Evolutionary conservation across 2,888 invertebrate genomes (phyloP).

Genomic region (Cyclophora albipunctata): DNA sequence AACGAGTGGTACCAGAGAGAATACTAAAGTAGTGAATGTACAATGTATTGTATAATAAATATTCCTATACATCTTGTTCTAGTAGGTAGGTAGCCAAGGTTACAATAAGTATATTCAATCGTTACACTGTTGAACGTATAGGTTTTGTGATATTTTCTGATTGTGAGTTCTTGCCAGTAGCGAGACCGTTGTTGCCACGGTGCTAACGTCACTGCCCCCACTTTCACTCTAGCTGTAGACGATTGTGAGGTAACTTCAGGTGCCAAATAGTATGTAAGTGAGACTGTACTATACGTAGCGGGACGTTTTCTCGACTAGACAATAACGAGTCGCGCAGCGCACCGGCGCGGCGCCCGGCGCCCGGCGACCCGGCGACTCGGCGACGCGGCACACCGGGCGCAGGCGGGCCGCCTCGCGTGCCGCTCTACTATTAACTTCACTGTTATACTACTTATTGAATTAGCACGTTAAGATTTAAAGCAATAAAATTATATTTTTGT

Average conservation of each 20-base stretch:
- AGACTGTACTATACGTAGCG: background rate
- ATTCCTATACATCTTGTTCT: background rate
- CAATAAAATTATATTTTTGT: constrained; percentile 58
- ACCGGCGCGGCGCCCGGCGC: constrained; percentile 14
- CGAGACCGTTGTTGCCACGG: constrained; percentile 21
- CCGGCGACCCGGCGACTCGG: constrained; percentile 3
- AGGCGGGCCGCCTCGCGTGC: background rate
- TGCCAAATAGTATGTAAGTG: constrained; percentile 40
- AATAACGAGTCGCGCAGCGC: constrained; percentile 27
- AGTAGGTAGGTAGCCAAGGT: background rate
- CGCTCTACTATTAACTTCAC: constrained; percentile 7
- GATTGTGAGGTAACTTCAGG: constrained; percentile 16
- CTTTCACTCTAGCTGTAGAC: constrained; percentile 5
- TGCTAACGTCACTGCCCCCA: constrained; percentile 14
- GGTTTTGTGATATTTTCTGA: constrained; percentile 7
- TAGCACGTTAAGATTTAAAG: constrained; percentile 31
- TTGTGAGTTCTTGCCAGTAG: constrained; percentile 26
- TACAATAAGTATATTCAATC: too few relatives aligned
- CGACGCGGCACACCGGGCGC: background rate
- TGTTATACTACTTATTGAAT: constrained; percentile 16
- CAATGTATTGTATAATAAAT: background rate
- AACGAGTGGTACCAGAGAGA: background rate
- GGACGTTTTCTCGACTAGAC: constrained; percentile 20
- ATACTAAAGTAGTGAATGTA: background rate
- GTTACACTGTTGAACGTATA: constrained; percentile 10